These are phyloP conservation scores for Hydriomena furcata DNA, from an alignment of 2,888 invertebrate species.

Conservation along the genomic window DNA sequence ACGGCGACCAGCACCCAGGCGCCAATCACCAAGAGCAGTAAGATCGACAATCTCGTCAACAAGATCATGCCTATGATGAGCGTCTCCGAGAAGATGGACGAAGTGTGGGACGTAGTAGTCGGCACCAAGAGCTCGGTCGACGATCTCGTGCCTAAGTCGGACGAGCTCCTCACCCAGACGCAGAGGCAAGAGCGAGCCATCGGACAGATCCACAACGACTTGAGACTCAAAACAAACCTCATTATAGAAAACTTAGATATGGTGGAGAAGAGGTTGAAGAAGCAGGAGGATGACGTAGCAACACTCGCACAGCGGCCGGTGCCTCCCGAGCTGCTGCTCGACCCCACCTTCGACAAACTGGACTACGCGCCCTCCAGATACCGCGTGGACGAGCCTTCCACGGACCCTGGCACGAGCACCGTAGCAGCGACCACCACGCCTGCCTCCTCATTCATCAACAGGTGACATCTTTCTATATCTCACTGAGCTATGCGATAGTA, in stretches of 20 bases:
- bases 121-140: slow-evolving; percentile 95
- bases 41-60: slow-evolving; percentile 91
- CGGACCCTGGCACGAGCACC: slow-evolving; percentile 68
- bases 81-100: slow-evolving; percentile 95
- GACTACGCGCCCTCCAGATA: slow-evolving; percentile 90
- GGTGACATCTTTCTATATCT: slow-evolving; percentile 69
- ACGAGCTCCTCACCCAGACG: slow-evolving; percentile 92
- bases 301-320: slow-evolving; percentile 89
- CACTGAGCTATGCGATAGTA: slow-evolving; percentile 46
- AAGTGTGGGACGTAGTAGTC: slow-evolving; percentile 95
- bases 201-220: slow-evolving; percentile 92
- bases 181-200: slow-evolving; percentile 94
- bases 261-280: slow-evolving; percentile 92
- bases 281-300: slow-evolving; percentile 93
- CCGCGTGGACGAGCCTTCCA: slow-evolving; percentile 67
- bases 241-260: slow-evolving; percentile 94
- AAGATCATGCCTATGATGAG: slow-evolving; percentile 93
- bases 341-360: slow-evolving; percentile 90
- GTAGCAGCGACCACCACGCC: slow-evolving; percentile 59
- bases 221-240: slow-evolving; percentile 91
- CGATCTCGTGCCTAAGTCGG: slow-evolving; percentile 93
- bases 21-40: slow-evolving; percentile 85
- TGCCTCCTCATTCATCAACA: slow-evolving; percentile 60
- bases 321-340: slow-evolving; percentile 88
- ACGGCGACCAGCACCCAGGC: slow-evolving; percentile 84